Conservation (phyloP, 2,797 vertebrate species). For the Esox lucius region DNA sequence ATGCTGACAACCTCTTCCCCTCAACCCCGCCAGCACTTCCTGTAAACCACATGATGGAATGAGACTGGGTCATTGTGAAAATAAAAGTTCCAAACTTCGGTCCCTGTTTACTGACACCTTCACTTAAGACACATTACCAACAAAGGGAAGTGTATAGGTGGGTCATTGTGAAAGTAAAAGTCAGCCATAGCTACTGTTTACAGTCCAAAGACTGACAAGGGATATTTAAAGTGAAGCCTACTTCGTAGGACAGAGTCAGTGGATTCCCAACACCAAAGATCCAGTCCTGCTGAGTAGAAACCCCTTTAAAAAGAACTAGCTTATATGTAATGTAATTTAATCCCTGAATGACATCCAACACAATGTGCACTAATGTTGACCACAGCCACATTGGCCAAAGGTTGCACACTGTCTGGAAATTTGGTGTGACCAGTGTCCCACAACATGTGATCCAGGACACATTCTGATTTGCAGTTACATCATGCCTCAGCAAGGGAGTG, state of each 20-base stretch:
- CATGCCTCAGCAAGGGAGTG: too few relatives aligned
- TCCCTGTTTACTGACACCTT: too few relatives aligned
- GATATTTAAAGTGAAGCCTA: not conserved
- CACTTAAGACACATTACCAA: too few relatives aligned
- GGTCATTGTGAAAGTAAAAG: slow-evolving; percentile 2
- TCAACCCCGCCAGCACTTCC: slow-evolving; percentile 44
- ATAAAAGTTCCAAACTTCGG: too few relatives aligned
- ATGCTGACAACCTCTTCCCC: slow-evolving; percentile 32
- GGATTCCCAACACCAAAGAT: slow-evolving; percentile 1
- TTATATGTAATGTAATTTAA: not conserved
- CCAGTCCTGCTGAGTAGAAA: not conserved
- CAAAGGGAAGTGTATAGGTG: too few relatives aligned
- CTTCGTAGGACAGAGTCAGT: slow-evolving; percentile 37
- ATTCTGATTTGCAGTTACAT: too few relatives aligned
- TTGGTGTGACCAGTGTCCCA: too few relatives aligned
- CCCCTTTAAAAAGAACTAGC: too few relatives aligned
- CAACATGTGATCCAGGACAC: too few relatives aligned
- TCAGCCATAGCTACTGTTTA: not conserved
- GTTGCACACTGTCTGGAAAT: not conserved
- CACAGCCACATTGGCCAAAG: not conserved
- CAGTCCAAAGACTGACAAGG: not conserved
- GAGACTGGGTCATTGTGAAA: slow-evolving; percentile 1
- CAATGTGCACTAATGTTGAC: not conserved
- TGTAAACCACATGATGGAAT: slow-evolving; percentile 59
- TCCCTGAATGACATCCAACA: not conserved